A percentile compares a stretch with the other conserved stretches of the same genome.
phyloP scores from a whole-genome alignment of 2,797 vertebrate species.

The Diceros bicornis region DNA sequence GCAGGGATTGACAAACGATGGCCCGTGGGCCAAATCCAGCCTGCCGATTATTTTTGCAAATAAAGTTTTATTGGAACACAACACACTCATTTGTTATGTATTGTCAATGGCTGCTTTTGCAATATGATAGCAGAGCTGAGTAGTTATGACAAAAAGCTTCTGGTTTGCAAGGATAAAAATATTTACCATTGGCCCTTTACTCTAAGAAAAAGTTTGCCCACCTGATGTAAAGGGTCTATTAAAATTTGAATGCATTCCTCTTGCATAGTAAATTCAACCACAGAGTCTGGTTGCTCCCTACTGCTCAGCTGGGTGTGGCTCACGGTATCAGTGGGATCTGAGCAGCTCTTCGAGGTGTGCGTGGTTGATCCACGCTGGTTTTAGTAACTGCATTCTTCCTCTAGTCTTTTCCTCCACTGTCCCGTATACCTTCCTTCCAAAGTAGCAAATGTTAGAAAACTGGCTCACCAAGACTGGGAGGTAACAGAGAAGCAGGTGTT shows the following conservation, averaged over 20 bases:
- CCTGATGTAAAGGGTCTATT: not conserved
- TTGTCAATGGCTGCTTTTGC: not conserved
- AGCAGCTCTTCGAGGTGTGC: accelerated
- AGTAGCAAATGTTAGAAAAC: not conserved
- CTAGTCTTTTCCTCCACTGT: accelerated
- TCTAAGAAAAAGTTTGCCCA: not conserved
- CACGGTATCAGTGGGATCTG: accelerated
- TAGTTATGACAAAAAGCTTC: not conserved
- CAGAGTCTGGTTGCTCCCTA: accelerated
- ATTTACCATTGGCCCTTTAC: not conserved
- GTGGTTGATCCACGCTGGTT: accelerated
- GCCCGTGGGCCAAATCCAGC: accelerated
- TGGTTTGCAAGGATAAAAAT: not conserved
- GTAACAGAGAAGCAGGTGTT: not conserved
- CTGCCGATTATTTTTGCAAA: not conserved
- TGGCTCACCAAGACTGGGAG: not conserved
- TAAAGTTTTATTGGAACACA: not conserved
- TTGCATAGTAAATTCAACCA: accelerated
- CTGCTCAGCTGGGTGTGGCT: too few species aligned
- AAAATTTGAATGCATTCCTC: accelerated
- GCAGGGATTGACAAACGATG: too few species aligned
- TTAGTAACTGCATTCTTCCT: accelerated
- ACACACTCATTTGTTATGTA: accelerated
- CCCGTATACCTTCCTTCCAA: not conserved
- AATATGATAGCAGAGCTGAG: not conserved